Evolutionary conservation across 2,797 vertebrate species (phyloP), one percentile per base, ranked within the genome.

Genomic region (Chanos chanos): DNA sequence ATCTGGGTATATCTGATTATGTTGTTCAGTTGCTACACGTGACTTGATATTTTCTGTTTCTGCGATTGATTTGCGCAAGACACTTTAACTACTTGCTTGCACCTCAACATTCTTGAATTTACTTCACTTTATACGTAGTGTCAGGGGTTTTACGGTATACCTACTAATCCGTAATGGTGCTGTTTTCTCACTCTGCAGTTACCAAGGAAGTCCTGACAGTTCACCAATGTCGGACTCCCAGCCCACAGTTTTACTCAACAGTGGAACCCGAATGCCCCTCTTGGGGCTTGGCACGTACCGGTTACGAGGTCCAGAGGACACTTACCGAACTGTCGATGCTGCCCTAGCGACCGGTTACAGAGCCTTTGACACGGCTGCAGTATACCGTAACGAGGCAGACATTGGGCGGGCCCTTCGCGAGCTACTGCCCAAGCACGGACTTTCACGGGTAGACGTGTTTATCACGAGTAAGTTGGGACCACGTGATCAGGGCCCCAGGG

Each of bases 401-500:
- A 21, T 93, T 25, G 89, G 91, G 10, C 70, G 27, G 5, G 87
- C 88, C 0, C 69, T 94, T 50, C 70, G 54, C 25, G 73, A 83
- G n/a, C 78, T 92, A 5, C 64, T 93, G 18, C 91, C 90, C 2
- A 85, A 85, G 56, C 72, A 92, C 2, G 75, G 85, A 8, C 75
- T 93, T 34, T 74, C 60, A 4, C 81, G 91, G 31, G 59, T 68
- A 12, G 89, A 92, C 44, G 48, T 93, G 1, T 92, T 93, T 56
- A 81, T 94, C 65, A 91, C 86, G 34, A 92, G 89, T 76, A 94
- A 94, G 66, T 74, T 93, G 62, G 81, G 78, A 15, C 86, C 90
- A 0, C 83, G 74, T 40, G 86, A 92, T 78, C 89, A 92, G 34
- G 92, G 91, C 4, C 62, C 73, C 1, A 73, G 41, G 4, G 80